Conservation (phyloP, 2,113 vertebrate species). For the Passer domesticus region DNA sequence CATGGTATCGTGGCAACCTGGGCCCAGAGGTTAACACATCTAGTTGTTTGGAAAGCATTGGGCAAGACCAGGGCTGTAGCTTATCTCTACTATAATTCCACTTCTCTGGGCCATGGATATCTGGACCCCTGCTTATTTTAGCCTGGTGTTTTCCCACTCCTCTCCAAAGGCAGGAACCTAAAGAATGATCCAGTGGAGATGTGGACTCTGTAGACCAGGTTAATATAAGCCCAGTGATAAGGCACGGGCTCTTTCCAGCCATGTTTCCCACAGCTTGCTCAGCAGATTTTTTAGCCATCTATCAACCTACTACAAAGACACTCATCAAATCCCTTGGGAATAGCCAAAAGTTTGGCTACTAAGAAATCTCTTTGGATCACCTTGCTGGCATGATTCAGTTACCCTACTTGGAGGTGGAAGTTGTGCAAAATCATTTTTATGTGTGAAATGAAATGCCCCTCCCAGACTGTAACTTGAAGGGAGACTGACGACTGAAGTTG, state of each 20-base stretch:
- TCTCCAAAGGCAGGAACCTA: neutral
- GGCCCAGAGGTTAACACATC: neutral
- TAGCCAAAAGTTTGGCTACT: neutral
- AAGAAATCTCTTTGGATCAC: neutral
- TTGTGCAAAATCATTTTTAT: neutral
- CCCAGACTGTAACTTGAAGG: neutral
- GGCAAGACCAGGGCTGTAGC: neutral
- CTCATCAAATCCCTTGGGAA: neutral
- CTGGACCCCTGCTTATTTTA: neutral
- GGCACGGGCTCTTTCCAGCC: neutral
- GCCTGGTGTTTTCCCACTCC: neutral
- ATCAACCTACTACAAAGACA: neutral
- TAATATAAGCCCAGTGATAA: neutral
- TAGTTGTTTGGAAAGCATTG: neutral
- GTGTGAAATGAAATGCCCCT: neutral
- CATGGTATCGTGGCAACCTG: neutral
- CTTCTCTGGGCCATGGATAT: neutral
- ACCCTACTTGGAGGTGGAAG: neutral
- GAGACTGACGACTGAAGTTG: accelerated
- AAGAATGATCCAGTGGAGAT: neutral
- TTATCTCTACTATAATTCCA: neutral
- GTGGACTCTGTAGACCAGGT: neutral
- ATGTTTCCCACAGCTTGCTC: neutral
- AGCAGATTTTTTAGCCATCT: neutral
- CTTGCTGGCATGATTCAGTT: neutral